phyloP scores from a whole-genome alignment of 2,888 invertebrate species.

The Phorcus lineatus region DNA sequence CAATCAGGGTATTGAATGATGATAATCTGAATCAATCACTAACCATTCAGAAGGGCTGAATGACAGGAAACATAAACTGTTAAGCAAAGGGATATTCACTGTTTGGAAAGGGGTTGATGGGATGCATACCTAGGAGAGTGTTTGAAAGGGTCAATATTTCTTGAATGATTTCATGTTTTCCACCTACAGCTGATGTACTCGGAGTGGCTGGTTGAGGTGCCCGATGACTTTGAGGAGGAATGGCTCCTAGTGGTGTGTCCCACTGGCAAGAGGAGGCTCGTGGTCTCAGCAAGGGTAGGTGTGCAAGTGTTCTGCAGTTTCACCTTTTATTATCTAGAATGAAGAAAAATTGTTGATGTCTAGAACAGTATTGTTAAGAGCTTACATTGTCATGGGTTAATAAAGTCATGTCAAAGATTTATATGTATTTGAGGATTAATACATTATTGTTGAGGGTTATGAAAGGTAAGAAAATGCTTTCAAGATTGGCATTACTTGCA shows the following conservation, averaged over 20 bases:
- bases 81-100: too few species aligned
- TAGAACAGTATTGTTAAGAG: not conserved
- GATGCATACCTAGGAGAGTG: too few species aligned
- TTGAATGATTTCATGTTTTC: too few species aligned
- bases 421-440: not conserved
- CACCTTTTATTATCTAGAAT: not conserved
- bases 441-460: not conserved
- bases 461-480: not conserved
- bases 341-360: not conserved
- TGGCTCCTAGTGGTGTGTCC: conserved; percentile 84
- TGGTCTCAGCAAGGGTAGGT: conserved; percentile 83
- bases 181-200: conserved; percentile 86
- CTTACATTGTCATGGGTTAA: not conserved
- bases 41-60: too few species aligned
- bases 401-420: not conserved
- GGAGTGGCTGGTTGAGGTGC: conserved; percentile 94
- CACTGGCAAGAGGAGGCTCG: conserved; percentile 86
- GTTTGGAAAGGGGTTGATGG: too few species aligned
- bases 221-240: conserved; percentile 78
- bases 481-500: not conserved
- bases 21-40: too few species aligned
- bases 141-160: too few species aligned
- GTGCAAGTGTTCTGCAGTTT: conserved; percentile 7
- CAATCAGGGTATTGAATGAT: too few species aligned
- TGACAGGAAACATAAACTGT: too few species aligned